Conservation (phyloP, 2,113 vertebrate genomes). For the Polypterus senegalus region DNA sequence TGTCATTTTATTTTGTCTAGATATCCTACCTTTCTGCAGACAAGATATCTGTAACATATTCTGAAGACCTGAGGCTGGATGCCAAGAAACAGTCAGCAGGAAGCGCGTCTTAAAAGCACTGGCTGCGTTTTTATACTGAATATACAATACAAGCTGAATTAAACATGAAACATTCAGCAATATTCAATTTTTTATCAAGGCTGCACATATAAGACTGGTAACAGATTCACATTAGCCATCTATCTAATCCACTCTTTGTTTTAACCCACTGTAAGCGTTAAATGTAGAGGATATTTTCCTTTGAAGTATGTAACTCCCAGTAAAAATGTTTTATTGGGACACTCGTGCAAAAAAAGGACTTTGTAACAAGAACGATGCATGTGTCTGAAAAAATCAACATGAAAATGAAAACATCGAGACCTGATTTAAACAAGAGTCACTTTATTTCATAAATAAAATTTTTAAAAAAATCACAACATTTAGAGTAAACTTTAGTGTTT, state of each 20-base stretch:
- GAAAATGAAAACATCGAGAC: neutral
- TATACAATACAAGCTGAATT: neutral
- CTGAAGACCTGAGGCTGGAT: neutral
- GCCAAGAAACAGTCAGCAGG: neutral
- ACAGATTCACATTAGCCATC: neutral
- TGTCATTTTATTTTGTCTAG: constrained; percentile 25
- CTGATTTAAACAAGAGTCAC: neutral
- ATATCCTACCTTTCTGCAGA: constrained; percentile 40
- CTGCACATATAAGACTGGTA: neutral
- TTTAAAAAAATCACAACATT: neutral
- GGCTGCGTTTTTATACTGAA: neutral
- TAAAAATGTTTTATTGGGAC: neutral
- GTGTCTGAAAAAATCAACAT: neutral
- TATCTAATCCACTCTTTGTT: neutral
- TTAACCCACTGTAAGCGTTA: neutral
- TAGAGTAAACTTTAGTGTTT: neutral
- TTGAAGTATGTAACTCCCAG: neutral
- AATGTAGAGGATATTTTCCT: neutral
- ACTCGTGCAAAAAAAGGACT: neutral
- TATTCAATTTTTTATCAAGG: neutral
- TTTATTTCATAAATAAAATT: neutral
- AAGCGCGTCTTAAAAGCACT: neutral
- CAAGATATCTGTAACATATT: constrained; percentile 28
- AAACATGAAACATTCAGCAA: neutral
- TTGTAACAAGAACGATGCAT: neutral